Evolutionary conservation across 1,140 invertebrate genomes (phyloP).

Genomic region (Heterodera schachtii): DNA sequence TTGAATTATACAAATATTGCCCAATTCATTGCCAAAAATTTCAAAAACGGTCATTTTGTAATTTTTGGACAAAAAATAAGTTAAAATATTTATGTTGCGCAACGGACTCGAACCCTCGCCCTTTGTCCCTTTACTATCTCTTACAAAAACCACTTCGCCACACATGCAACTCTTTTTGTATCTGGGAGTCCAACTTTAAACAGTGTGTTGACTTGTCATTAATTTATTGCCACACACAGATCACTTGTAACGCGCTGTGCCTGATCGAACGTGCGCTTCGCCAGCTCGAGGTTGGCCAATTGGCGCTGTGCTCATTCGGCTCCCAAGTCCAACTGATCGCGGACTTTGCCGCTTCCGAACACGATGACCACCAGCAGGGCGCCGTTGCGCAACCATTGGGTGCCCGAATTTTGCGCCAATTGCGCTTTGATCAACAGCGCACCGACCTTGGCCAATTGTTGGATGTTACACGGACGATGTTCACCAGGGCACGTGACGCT

Average conservation of each 20-base stretch:
- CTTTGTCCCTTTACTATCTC: too few relatives aligned
- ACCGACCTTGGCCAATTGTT: conserved; percentile 77
- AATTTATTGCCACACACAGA: conserved; percentile 59
- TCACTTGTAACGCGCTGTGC: conserved; percentile 91
- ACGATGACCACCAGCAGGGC: background rate
- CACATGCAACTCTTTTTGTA: too few relatives aligned
- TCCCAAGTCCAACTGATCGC: conserved; percentile 81
- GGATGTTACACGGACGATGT: conserved; percentile 73
- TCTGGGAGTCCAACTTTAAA: too few relatives aligned
- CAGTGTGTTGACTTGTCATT: background rate
- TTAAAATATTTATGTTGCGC: too few relatives aligned
- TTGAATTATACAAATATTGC: too few relatives aligned
- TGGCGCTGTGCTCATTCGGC: conserved; percentile 89
- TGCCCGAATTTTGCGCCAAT: conserved; percentile 66
- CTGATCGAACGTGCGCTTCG: conserved; percentile 87
- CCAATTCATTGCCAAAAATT: too few relatives aligned
- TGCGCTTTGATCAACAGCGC: conserved; percentile 69
- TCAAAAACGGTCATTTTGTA: too few relatives aligned
- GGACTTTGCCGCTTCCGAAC: conserved; percentile 66
- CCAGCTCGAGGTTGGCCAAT: conserved; percentile 86
- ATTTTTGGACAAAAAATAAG: too few relatives aligned
- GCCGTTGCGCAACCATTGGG: conserved; percentile 57
- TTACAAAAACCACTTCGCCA: too few relatives aligned
- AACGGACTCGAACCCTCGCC: too few relatives aligned
- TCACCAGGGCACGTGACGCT: conserved; percentile 57